Conservation (phyloP, 2,113 vertebrate genomes). For the Gymnorhina tibicen region DNA sequence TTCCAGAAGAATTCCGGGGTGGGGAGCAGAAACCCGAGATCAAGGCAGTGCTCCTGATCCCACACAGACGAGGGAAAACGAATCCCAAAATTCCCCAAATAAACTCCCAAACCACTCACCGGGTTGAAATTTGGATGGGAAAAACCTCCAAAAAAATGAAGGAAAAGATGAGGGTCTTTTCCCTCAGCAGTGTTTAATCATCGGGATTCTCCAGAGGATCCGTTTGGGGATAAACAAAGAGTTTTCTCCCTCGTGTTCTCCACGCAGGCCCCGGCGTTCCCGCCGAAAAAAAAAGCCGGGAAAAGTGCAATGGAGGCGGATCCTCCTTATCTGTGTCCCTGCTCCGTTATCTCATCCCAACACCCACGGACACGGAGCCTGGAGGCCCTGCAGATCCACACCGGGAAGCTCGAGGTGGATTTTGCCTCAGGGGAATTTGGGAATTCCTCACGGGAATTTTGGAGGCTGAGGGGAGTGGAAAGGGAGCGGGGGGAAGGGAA, state of each 20-base stretch:
- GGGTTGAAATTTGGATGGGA: neutral
- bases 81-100: accelerated
- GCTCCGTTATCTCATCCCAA: neutral
- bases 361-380: accelerated
- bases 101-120: neutral
- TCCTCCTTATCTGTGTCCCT: neutral
- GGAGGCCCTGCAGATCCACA: neutral
- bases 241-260: neutral
- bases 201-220: neutral
- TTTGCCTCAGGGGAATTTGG: neutral
- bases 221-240: neutral
- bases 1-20: neutral
- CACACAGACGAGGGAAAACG: no score
- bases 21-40: neutral
- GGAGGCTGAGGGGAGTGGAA: neutral
- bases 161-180: neutral
- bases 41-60: neutral
- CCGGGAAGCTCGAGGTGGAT: neutral
- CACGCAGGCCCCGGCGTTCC: accelerated
- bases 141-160: neutral
- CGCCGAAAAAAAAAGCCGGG: neutral
- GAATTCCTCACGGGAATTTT: neutral
- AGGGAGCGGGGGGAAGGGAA: neutral
- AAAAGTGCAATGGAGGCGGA: accelerated
- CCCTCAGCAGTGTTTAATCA: neutral